Evolutionary conservation across 2,888 invertebrate species (phyloP).

Genomic region (Aricia artaxerxes): DNA sequence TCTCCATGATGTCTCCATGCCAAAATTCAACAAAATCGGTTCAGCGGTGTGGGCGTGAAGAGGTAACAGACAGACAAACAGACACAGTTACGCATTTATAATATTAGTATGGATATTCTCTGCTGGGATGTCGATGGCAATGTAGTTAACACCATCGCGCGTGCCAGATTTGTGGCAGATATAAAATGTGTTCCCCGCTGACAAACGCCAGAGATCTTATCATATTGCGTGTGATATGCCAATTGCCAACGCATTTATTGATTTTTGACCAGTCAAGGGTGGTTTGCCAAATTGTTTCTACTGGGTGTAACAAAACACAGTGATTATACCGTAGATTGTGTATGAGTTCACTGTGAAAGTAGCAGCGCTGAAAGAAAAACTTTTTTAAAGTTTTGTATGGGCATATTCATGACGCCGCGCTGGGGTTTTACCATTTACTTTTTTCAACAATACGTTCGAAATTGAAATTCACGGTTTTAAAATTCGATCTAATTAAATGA

Average conservation of each 20-base stretch:
- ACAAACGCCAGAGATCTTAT: conserved; percentile 16
- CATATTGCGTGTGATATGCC: conserved; percentile 22
- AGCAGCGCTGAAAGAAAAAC: too few relatives aligned
- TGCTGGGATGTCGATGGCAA: not conserved
- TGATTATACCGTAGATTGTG: too few relatives aligned
- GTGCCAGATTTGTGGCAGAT: conserved; percentile 22
- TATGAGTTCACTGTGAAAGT: too few relatives aligned
- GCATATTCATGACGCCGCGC: too few relatives aligned
- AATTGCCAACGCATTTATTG: conserved; percentile 18
- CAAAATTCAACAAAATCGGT: too few relatives aligned
- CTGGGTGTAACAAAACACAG: too few relatives aligned
- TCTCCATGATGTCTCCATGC: too few relatives aligned
- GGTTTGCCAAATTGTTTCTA: not conserved
- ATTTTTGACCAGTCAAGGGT: not conserved
- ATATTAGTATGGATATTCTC: not conserved
- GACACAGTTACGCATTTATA: too few relatives aligned
- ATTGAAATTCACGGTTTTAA: not conserved
- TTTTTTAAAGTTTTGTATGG: too few relatives aligned
- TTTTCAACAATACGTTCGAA: not conserved
- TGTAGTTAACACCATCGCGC: conserved; percentile 12
- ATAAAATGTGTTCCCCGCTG: conserved; percentile 3
- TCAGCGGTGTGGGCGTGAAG: too few relatives aligned
- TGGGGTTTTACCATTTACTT: not conserved
- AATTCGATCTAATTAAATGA: not conserved
- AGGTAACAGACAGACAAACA: too few relatives aligned